These are phyloP conservation scores for Netelia inedita DNA, from an alignment of 2,888 invertebrate genomes.

Conservation along the genomic window DNA sequence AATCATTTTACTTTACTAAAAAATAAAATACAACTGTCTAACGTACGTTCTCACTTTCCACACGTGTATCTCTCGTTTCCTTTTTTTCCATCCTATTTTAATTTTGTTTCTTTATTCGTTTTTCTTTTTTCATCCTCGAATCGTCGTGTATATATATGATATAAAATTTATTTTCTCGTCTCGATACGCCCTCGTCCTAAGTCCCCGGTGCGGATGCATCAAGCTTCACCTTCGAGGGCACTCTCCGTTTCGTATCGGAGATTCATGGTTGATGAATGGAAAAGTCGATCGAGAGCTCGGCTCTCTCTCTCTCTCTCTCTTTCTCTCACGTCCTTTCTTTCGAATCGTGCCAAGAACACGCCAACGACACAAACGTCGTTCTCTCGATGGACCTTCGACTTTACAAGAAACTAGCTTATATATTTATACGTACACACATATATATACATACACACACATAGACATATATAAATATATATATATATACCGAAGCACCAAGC, in stretches of 20 bases:
- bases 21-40: too few relatives aligned
- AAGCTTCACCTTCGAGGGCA: slow-evolving; percentile 53
- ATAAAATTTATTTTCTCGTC: not conserved
- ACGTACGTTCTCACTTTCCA: not conserved
- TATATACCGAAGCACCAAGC: too few relatives aligned
- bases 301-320: too few relatives aligned
- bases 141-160: not conserved
- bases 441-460: not conserved
- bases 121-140: not conserved
- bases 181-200: not conserved
- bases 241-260: slow-evolving; percentile 29
- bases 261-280: slow-evolving; percentile 56
- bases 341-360: slow-evolving; percentile 68
- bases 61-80: not conserved
- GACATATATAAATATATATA: too few relatives aligned
- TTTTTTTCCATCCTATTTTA: not conserved
- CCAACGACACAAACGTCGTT: slow-evolving; percentile 43
- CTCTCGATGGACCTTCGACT: slow-evolving; percentile 59
- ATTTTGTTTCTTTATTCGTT: not conserved
- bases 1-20: not conserved
- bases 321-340: slow-evolving; percentile 52
- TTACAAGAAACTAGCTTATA: slow-evolving; percentile 42
- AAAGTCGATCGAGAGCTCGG: slow-evolving; percentile 38
- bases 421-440: slow-evolving; percentile 1
- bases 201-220: not conserved